These are phyloP conservation scores for Acanthurus leucopareius DNA, from an alignment of 2,797 vertebrate genomes.

Conservation along the genomic window DNA sequence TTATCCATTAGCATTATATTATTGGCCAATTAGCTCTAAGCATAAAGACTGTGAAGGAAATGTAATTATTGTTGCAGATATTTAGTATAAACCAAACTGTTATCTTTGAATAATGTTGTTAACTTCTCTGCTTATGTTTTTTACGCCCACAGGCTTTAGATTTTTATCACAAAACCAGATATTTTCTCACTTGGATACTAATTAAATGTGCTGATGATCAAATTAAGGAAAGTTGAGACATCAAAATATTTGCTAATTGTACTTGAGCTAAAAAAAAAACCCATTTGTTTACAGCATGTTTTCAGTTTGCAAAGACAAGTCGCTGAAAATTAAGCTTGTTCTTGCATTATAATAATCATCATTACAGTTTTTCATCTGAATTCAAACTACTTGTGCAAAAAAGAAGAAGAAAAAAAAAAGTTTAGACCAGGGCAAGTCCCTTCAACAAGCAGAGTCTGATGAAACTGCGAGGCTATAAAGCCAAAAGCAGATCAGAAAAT, in stretches of 20 bases:
- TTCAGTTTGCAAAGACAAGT: background rate
- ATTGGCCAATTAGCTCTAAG: no score
- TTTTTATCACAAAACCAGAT: background rate
- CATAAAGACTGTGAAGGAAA: no score
- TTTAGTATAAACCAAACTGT: no score
- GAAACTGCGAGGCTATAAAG: conserved; percentile 48
- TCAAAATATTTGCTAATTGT: background rate
- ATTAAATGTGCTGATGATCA: conserved; percentile 3
- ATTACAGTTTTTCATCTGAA: conserved; percentile 6
- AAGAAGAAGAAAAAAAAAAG: conserved; percentile 11
- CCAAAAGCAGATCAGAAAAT: conserved; percentile 76
- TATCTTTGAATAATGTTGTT: background rate
- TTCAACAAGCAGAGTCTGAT: conserved; percentile 36
- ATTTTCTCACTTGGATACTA: background rate
- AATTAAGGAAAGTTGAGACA: background rate
- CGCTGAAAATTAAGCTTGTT: background rate
- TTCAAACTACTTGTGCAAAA: background rate
- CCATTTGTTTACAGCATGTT: background rate
- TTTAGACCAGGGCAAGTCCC: conserved; percentile 1
- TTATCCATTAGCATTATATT: no score
- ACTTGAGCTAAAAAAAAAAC: background rate
- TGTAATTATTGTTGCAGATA: no score
- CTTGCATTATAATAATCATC: background rate
- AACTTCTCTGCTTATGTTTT: background rate
- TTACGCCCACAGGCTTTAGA: background rate